phyloP scores from a whole-genome alignment of 2,113 vertebrate species.

The Monarcha castaneiventris region DNA sequence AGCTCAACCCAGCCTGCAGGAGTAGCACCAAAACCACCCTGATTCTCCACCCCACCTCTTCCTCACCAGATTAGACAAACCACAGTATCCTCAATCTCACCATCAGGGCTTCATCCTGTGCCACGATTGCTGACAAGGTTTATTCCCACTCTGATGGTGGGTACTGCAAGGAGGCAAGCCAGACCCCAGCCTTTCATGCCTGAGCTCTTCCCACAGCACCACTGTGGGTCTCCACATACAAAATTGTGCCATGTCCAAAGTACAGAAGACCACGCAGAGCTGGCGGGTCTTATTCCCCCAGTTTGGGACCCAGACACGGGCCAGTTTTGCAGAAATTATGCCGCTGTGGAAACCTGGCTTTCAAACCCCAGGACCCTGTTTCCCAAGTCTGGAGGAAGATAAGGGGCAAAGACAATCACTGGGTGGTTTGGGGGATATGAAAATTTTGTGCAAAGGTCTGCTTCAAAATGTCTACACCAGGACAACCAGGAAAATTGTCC shows the following conservation, averaged over 20 bases:
- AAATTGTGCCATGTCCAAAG: accelerated
- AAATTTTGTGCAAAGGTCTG: background rate
- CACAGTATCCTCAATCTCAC: background rate
- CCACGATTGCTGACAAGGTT: accelerated
- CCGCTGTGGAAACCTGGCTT: background rate
- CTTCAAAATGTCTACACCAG: background rate
- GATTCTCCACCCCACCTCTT: background rate
- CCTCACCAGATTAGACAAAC: background rate
- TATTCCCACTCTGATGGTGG: background rate
- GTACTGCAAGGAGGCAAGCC: background rate
- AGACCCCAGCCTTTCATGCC: accelerated
- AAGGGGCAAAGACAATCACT: background rate
- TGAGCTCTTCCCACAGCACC: background rate
- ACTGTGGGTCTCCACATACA: background rate
- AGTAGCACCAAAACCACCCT: background rate
- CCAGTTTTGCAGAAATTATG: background rate
- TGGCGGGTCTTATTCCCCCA: background rate
- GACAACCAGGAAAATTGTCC: background rate
- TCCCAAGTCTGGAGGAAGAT: accelerated
- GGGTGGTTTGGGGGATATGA: background rate
- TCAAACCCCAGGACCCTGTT: background rate
- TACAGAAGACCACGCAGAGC: background rate
- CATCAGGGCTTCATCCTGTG: accelerated
- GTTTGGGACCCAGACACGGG: background rate
- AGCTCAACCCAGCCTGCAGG: accelerated